These are phyloP conservation scores for Xenopus borealis DNA, from an alignment of 2,113 vertebrate species.

Conservation along the genomic window DNA sequence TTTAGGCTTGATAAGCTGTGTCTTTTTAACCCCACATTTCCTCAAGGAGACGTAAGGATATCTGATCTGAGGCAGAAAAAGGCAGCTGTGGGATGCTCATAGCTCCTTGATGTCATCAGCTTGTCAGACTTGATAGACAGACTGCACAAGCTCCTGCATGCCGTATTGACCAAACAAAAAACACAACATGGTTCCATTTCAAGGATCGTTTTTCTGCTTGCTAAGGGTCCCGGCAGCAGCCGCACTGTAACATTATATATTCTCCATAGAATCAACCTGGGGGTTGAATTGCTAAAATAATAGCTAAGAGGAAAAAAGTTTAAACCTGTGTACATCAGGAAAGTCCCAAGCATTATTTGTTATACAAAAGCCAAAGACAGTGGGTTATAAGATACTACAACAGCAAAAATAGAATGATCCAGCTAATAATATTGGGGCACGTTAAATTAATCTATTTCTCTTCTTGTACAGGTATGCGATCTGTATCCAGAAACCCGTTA, in stretches of 20 bases:
- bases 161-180: conserved; percentile 43
- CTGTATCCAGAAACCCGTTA: too few relatives aligned
- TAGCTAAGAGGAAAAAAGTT: not conserved
- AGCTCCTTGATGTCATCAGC: conserved; percentile 47
- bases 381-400: not conserved
- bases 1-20: conserved; percentile 20
- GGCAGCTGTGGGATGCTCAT: conserved; percentile 52
- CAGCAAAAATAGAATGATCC: too few relatives aligned
- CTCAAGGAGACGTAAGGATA: conserved; percentile 29
- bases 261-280: conserved; percentile 11
- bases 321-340: not conserved
- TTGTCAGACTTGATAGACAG: conserved; percentile 53
- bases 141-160: conserved; percentile 46
- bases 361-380: not conserved
- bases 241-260: conserved; percentile 39
- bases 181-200: conserved; percentile 31
- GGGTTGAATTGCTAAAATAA: conserved; percentile 33
- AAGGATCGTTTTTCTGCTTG: conserved; percentile 43
- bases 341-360: not conserved
- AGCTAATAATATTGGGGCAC: too few relatives aligned
- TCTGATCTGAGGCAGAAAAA: conserved; percentile 42
- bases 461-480: too few relatives aligned
- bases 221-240: conserved; percentile 27
- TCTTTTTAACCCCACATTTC: conserved; percentile 36
- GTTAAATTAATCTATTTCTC: too few relatives aligned